Evolutionary conservation across 2,113 vertebrate genomes (phyloP), one percentile per base, ranked within the genome.

Genomic region (Clarias macrocephalus): DNA sequence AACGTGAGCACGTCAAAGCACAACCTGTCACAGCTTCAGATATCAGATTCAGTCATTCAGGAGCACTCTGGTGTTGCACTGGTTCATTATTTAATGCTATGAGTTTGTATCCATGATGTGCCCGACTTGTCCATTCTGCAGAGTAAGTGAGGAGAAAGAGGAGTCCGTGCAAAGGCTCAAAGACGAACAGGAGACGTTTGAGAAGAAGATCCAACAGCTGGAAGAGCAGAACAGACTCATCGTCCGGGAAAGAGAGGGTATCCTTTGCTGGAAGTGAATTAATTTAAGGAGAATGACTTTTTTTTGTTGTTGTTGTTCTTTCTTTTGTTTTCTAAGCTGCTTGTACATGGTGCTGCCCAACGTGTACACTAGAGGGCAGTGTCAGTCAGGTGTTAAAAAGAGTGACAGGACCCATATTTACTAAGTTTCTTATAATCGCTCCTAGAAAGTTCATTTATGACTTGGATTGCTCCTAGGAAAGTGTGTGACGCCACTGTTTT

Each of bases 141-240:
- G 98, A 94, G 95, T 99, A 84, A 99, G 96, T 28, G 97, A 99
- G 93, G 97, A 99, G 93, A 99, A 99, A 89, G 97, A 99, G 80
- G 96, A 97, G 91, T 98, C 97, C 0, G 95, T 97, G 87, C 96
- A 96, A 88, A 96, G 95, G 0, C 93, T 99, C 88, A 96, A 95
- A 93, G 93, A 96, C 28, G 97, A 99, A 88, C 97, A 99, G 83
- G 96, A 96, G 88, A 95, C 95, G 0, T 99, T 98, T 91, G 97
- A 98, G 91, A 96, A 94, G 94, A 98, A 97, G 92, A 98, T 99
- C 90, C 96, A 95, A 81, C 95, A 97, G 80, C 93, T 99, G 91
- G 98, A 98, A 93, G 94, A 97, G 63, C 97, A 99, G 93, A 99
- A 99, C 88, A 92, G 95, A 83, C 89, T 97, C 86, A 99, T 99